phyloP scores from a whole-genome alignment of 2,113 vertebrate genomes.

The Antechinus flavipes region DNA sequence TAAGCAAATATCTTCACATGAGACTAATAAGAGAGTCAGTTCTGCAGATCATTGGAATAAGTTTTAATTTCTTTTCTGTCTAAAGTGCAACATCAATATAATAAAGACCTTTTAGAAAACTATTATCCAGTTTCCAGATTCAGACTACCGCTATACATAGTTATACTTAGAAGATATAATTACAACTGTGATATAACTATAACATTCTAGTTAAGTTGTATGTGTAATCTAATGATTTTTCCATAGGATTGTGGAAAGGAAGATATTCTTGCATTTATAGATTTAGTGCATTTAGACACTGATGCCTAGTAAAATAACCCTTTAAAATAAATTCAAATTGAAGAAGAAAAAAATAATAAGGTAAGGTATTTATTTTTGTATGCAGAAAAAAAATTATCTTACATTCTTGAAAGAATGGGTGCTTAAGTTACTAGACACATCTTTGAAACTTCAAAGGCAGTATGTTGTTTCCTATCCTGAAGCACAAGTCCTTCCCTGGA shows the following conservation, averaged over 20 bases:
- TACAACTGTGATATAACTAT: neutral
- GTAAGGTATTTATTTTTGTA: neutral
- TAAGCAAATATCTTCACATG: conserved; percentile 9
- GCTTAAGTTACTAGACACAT: no score
- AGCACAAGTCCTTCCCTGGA: no score
- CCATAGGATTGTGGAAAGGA: conserved; percentile 2
- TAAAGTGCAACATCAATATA: conserved; percentile 15
- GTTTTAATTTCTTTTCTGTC: conserved; percentile 18
- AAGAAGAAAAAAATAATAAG: conserved; percentile 13
- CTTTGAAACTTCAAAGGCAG: no score
- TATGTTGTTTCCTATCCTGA: no score
- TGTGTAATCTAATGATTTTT: conserved; percentile 16
- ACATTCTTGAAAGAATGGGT: no score
- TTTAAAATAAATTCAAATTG: conserved; percentile 28
- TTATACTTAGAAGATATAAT: neutral
- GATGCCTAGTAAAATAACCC: neutral
- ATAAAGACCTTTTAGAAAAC: conserved; percentile 1
- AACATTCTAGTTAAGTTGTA: conserved; percentile 2
- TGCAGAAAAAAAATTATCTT: no score
- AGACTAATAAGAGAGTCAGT: neutral
- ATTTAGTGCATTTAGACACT: neutral
- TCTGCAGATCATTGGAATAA: conserved; percentile 5
- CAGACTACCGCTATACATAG: conserved; percentile 8
- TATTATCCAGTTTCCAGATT: neutral
- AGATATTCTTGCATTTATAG: conserved; percentile 23